Evolutionary conservation across 2,888 invertebrate genomes (phyloP), one percentile per base, ranked within the genome.

Genomic region (Cynaeus angustus): DNA sequence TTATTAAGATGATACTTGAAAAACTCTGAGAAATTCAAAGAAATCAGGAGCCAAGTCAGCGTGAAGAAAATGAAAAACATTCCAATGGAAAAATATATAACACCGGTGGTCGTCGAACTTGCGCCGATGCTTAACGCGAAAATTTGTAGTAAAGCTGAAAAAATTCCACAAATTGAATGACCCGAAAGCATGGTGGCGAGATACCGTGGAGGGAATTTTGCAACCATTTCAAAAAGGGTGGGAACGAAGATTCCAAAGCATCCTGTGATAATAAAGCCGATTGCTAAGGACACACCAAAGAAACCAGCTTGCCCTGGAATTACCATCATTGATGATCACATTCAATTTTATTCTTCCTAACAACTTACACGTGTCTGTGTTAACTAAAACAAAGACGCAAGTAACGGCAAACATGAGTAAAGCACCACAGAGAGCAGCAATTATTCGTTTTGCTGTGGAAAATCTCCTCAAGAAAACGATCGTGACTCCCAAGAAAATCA

Each of bases 301-400:
- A 78, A 79, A 8, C 61, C 67, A 10, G 43, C 45, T 62, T 78
- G 76, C 72, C 77, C 79, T 80, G 62, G 55, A 80, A 75, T 21
- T 4, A 41, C 5, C 9, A 9, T 3, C 9, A n/a, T 6, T 38
- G 38, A 38, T n/a, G 10, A 38, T 6, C 7, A n/a, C 5, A n/a
- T 8, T 38, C 38, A n/a, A n/a, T 28, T 7, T 28, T 28, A 7
- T 4, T 28, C 28, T 28, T 28, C 5, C n/a, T 21, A n/a, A 33
- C 5, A 38, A 68, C 72, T 62, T 65, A 75, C 75, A 75, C 26
- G 69, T 37, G 59, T 75, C 73, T n/a, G 73, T 75, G 41, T 72
- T 59, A 9, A 74, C 28, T 48, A 30, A 28, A 8, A 70, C 75
- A 45, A 74, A 75, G 14, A 72, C 26, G 9, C 69, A 26, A 12